Conservation (phyloP, 2,888 invertebrate genomes). For the Elmis aenea region DNA sequence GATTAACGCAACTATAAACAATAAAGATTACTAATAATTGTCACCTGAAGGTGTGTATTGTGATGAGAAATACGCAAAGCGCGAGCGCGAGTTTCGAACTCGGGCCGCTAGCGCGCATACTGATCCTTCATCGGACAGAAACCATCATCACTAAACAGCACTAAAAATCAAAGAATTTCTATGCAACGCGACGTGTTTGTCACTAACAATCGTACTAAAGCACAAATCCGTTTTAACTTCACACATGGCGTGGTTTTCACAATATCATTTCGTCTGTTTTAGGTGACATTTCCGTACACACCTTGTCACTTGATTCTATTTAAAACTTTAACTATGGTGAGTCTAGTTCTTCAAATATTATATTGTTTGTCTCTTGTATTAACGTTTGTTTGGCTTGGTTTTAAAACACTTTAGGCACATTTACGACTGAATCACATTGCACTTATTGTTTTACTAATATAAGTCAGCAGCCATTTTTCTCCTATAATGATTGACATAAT, state of each 20-base stretch:
- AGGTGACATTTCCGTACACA: slow-evolving; percentile 17
- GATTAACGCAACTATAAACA: no score
- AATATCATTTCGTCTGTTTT: slow-evolving; percentile 13
- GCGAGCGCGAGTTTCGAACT: slow-evolving; percentile 23
- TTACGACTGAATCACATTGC: slow-evolving; percentile 11
- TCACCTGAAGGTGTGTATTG: slow-evolving; percentile 27
- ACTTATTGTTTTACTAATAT: slow-evolving; percentile 9
- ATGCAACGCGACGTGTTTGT: slow-evolving; percentile 2
- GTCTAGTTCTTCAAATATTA: slow-evolving; percentile 15
- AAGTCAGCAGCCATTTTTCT: slow-evolving; percentile 9
- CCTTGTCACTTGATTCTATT: slow-evolving; percentile 16
- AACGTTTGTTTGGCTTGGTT: slow-evolving; percentile 13
- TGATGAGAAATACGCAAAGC: slow-evolving; percentile 25
- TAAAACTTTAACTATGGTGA: slow-evolving; percentile 12
- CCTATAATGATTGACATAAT: slow-evolving; percentile 6
- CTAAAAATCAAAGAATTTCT: slow-evolving; percentile 14
- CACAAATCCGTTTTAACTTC: slow-evolving; percentile 13
- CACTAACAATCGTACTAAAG: no score
- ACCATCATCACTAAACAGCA: slow-evolving; percentile 17
- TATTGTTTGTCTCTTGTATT: slow-evolving; percentile 13
- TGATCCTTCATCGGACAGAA: slow-evolving; percentile 18
- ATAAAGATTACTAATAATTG: no score
- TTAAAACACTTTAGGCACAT: slow-evolving; percentile 18
- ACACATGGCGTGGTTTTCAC: slow-evolving; percentile 15
- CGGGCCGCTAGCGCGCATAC: slow-evolving; percentile 21